These are phyloP conservation scores for Epicauta chinensis DNA, from an alignment of 1,140 invertebrate species.

Conservation along the genomic window DNA sequence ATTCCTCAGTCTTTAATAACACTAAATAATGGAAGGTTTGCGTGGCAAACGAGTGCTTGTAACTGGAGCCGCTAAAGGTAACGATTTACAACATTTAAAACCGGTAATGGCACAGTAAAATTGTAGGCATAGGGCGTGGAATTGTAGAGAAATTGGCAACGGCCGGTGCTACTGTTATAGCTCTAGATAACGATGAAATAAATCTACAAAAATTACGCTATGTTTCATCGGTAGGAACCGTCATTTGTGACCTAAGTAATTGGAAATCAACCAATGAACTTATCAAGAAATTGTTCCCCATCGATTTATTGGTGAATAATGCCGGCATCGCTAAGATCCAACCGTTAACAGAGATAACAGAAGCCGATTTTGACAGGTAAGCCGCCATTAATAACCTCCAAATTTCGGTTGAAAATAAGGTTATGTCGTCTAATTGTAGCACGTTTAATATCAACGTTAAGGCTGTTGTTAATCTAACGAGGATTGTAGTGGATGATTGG, in stretches of 20 bases:
- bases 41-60: constrained; percentile 53
- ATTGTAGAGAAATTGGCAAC: constrained; percentile 45
- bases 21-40: no score
- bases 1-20: no score
- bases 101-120: neutral
- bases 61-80: constrained; percentile 56
- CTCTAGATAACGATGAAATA: constrained; percentile 41
- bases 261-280: constrained; percentile 64
- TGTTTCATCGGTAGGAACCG: constrained; percentile 55
- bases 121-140: constrained; percentile 50
- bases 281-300: constrained; percentile 48
- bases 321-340: constrained; percentile 56
- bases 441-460: constrained; percentile 76
- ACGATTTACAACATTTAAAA: constrained; percentile 2
- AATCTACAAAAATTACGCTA: constrained; percentile 47
- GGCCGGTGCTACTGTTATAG: constrained; percentile 49
- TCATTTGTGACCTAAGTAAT: constrained; percentile 63
- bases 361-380: constrained; percentile 65
- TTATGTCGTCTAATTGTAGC: no score
- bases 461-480: constrained; percentile 73
- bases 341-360: constrained; percentile 56
- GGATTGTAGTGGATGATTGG: constrained; percentile 66
- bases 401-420: neutral
- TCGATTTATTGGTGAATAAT: constrained; percentile 80
- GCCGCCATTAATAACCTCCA: constrained; percentile 6